Evolutionary conservation across 1,140 invertebrate species (phyloP), one percentile per base, ranked within the genome.

Genomic region (Zaprionus camerounensis): DNA sequence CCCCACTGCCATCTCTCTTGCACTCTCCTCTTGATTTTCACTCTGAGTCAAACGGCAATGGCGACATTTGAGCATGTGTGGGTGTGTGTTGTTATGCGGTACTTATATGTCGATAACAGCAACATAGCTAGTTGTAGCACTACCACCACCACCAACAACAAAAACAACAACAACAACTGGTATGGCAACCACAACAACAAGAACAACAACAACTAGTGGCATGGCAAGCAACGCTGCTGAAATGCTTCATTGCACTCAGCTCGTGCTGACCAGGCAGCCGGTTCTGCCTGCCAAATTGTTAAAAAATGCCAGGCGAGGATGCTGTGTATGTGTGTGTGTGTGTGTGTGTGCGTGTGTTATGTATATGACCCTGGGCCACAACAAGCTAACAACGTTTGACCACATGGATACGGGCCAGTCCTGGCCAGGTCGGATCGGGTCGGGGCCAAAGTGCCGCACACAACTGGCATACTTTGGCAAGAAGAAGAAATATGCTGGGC

Each of bases 161-260:
- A 28, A 2, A 31, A 9, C 31, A 31, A 11, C 9, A 34, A 34
- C 9, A 3, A 34, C 31, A 31, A 31, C 7, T 34, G 9, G 31
- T 11, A 34, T 34, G 31, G 31, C 31, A 34, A 34, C 31, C 31
- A 34, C 31, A 34, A 7, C 31, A 44, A 56, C 49, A 15, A 34
- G 20, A 63, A 46, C 24, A 41, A 49, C 13, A 28, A n/a, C 51
- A 55, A 22, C 31, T 63, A 38, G 13, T n/a, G 34, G 20, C 36
- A 38, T 65, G 62, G 31, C 62, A 55, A 31, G 31, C 28, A 36
- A 61, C 41, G 24, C 24, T 22, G 20, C 56, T 61, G 28, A 68
- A 56, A 62, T 72, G 63, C 70, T 67, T 66, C 63, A 67, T 72
- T 66, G 64, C 65, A 69, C 71, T 69, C 58, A 62, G 28, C 56